Evolutionary conservation across 2,888 invertebrate species (phyloP).

Genomic region (Clistopyga incitator): DNA sequence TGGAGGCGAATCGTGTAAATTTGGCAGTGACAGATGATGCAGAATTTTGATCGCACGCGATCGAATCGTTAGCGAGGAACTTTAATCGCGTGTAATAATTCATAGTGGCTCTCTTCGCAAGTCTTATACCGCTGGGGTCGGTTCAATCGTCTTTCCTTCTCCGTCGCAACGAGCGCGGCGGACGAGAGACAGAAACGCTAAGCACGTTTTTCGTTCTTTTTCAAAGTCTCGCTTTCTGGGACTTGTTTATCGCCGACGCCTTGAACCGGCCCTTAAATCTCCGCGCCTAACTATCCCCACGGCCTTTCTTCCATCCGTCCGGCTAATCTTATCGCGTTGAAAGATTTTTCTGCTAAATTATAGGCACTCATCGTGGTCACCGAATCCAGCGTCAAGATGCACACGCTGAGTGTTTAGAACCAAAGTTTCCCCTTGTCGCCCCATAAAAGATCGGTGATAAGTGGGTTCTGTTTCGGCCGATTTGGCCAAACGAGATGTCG

Average conservation of each 20-base stretch:
- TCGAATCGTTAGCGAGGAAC: constrained; percentile 78
- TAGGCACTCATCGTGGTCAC: constrained; percentile 4
- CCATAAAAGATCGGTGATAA: constrained; percentile 48
- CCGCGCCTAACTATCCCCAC: constrained; percentile 41
- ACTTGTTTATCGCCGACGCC: constrained; percentile 56
- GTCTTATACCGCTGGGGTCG: constrained; percentile 26
- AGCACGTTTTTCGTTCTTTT: constrained; percentile 37
- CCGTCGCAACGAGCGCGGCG: constrained; percentile 25
- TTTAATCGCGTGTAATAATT: constrained; percentile 78
- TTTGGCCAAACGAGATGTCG: constrained; percentile 13
- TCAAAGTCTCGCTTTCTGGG: constrained; percentile 56
- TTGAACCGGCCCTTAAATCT: constrained; percentile 52
- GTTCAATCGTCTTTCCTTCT: constrained; percentile 28
- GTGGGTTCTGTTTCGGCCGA: background rate
- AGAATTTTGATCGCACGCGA: constrained; percentile 80
- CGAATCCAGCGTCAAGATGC: constrained; percentile 7
- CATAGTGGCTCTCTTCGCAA: constrained; percentile 67
- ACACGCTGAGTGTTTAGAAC: background rate
- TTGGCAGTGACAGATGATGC: constrained; percentile 73
- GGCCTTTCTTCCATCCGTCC: background rate
- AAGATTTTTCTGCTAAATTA: constrained; percentile 15
- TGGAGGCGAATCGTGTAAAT: constrained; percentile 60
- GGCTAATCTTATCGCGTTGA: constrained; percentile 27
- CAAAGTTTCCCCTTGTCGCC: constrained; percentile 5
- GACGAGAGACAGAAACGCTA: constrained; percentile 17